Evolutionary conservation across 2,888 invertebrate genomes (phyloP).

Genomic region (Celastrina argiolus): DNA sequence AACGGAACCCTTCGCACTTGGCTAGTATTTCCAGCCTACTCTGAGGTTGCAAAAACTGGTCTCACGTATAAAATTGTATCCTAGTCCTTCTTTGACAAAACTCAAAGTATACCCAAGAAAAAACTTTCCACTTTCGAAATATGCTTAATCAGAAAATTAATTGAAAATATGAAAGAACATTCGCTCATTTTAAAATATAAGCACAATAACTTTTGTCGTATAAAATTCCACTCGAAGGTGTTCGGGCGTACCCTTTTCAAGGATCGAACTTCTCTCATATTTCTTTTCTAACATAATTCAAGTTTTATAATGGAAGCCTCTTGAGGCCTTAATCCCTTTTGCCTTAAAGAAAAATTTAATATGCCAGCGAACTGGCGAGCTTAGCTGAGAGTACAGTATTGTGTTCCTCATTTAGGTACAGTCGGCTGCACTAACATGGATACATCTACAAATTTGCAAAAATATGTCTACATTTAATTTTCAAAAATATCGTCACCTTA

Average conservation of each 20-base stretch:
- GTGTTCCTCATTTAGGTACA: background rate
- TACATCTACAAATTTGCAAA: no score
- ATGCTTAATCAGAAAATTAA: background rate
- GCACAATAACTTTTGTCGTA: conserved; percentile 35
- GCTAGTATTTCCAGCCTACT: no score
- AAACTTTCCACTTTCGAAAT: background rate
- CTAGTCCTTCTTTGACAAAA: no score
- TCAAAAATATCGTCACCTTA: no score
- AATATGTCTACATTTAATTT: no score
- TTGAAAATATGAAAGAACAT: background rate
- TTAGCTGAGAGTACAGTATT: background rate
- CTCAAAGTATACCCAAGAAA: background rate
- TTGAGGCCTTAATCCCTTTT: conserved; percentile 59
- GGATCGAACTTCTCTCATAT: conserved; percentile 64
- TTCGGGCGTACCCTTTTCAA: conserved; percentile 49
- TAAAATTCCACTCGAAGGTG: conserved; percentile 45
- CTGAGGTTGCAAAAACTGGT: no score
- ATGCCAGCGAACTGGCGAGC: background rate
- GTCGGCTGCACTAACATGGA: no score
- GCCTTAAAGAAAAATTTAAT: conserved; percentile 43
- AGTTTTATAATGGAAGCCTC: conserved; percentile 63
- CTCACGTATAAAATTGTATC: no score
- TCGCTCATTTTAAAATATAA: conserved; percentile 12
- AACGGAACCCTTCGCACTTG: no score
- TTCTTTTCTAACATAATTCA: conserved; percentile 59